Base-by-base conservation (phyloP, 2,113 vertebrate species). In the Sinocyclocheilus anshuiensis region DNA sequence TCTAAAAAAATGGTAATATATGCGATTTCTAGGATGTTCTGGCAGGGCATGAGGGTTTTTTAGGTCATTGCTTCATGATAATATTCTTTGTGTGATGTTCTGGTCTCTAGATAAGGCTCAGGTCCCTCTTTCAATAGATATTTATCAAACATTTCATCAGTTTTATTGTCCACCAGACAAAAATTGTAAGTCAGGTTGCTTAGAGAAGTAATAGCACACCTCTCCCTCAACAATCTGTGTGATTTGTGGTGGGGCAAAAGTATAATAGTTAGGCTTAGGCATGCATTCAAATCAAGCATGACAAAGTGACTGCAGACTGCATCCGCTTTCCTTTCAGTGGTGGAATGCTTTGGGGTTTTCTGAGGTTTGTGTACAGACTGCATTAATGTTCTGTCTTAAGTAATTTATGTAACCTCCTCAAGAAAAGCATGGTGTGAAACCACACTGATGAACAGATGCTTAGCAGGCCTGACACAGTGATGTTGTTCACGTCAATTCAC, bases 391-490 rank as follows among this genome's bases (percentile, higher is more conserved):
- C 57, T 82, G 80, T 71, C 63, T 12, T 9, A 18, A 33, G 42
- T 67, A 20, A 71, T 53, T 67, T 71, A 69, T 71, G 45, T 71
- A 71, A 71, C 1, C 80, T 26, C 18, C 63, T 82, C 2, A 69
- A 82, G 24, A 36, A 50, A 82, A 33, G 63, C 10, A 7, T 71
- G 45, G 45, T 71, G 80, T 53, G 80, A 82, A 82, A 82, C 63
- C 63, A 71, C 80, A 69, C 10, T 53, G 80, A 71, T 29, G 39
- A 82, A 65, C 45, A 82, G 45, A 82, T 82, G 81, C 18, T 82
- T 53, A 55, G 26, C 13, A 18, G 11, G 65, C 18, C 26, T 71
- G 65, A 82, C 63, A 82, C 26, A 42, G 13, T 33, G 45, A 12
- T 82, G 80, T n/a, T 69, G 63, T 82, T 71, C 80, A 69, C 18